Percentiles rank a stretch among this genome's conserved stretches.
Conservation (phyloP, 2,797 vertebrate genomes). For the Microctenopoma stevenorrisi region DNA sequence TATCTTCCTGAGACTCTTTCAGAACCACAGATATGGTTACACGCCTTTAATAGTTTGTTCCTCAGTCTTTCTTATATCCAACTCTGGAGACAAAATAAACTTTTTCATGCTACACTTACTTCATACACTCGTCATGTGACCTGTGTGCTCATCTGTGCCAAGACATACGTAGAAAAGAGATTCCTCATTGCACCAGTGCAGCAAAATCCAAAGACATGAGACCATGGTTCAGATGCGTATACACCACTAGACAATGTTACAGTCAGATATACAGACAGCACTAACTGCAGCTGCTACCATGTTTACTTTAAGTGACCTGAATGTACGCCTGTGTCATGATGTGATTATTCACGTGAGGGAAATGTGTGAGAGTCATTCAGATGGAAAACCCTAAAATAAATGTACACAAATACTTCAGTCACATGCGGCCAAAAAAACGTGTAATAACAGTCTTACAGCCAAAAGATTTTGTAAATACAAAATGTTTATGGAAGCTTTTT, state of each 20-base stretch:
- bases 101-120: conserved; percentile 47
- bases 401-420: conserved; percentile 37
- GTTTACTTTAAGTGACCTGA: conserved; percentile 36
- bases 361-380: conserved; percentile 45
- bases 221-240: conserved; percentile 21
- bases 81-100: conserved; percentile 32
- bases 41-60: conserved; percentile 15
- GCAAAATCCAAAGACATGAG: conserved; percentile 30
- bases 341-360: conserved; percentile 25
- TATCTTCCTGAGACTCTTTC: conserved; percentile 70
- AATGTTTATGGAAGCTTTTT: conserved; percentile 52
- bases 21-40: conserved; percentile 24
- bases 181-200: conserved; percentile 27
- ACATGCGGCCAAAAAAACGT: conserved; percentile 59
- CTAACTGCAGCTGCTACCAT: conserved; percentile 7
- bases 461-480: conserved; percentile 45
- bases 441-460: conserved; percentile 70
- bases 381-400: conserved; percentile 40
- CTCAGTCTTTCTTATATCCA: conserved; percentile 8
- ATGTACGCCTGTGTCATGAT: conserved; percentile 35
- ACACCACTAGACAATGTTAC: conserved; percentile 8
- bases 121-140: conserved; percentile 48
- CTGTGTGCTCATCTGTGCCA: conserved; percentile 29
- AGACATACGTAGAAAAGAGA: conserved; percentile 55
- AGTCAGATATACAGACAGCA: conserved; percentile 17